These are phyloP conservation scores for Ranitomeya imitator DNA, from an alignment of 2,113 vertebrate species.

Conservation along the genomic window DNA sequence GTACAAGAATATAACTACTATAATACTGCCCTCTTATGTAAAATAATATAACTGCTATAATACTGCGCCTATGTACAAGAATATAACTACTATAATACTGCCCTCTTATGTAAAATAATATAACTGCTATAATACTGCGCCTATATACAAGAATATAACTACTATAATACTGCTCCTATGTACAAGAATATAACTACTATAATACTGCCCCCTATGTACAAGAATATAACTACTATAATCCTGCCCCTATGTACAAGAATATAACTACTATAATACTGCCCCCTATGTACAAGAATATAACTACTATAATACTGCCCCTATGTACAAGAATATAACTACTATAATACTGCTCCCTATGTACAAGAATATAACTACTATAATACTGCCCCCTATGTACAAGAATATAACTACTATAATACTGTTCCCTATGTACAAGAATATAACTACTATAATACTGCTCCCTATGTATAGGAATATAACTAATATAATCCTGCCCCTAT, in stretches of 20 bases:
- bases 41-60: not conserved
- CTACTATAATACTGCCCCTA: slow-evolving; percentile 5
- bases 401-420: not conserved
- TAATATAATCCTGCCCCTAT: not conserved
- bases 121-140: not conserved
- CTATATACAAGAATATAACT: slow-evolving; percentile 14
- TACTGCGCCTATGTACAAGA: not conserved
- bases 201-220: not conserved
- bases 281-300: too few relatives aligned
- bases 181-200: not conserved
- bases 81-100: slow-evolving; percentile 1
- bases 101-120: not conserved
- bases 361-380: not conserved
- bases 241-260: not conserved
- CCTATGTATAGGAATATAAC: too few relatives aligned
- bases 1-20: not conserved
- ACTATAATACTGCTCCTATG: not conserved
- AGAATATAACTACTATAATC: not conserved
- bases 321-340: not conserved
- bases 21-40: slow-evolving; percentile 1
- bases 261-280: too few relatives aligned
- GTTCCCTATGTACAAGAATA: not conserved
- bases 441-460: not conserved
- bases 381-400: not conserved
- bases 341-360: not conserved